Percentiles rank a stretch among this genome's conserved stretches.
Evolutionary conservation across 1,140 invertebrate species (phyloP).

Genomic region (Xylocopa sonorina): DNA sequence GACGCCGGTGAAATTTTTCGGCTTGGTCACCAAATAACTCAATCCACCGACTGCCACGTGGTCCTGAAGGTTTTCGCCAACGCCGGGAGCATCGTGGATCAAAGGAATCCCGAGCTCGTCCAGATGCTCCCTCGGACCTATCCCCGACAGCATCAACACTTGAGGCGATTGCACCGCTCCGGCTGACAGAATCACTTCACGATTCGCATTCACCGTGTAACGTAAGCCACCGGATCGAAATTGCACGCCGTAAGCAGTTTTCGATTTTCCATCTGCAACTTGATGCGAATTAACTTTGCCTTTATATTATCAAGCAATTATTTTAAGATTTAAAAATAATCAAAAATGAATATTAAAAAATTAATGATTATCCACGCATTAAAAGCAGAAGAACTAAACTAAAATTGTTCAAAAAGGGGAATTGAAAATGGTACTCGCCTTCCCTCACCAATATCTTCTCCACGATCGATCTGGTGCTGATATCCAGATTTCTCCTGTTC

Average conservation of each 20-base stretch:
- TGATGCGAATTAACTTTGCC: too few relatives aligned
- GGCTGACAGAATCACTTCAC: conserved; percentile 88
- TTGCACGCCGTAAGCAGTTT: conserved; percentile 84
- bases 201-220: conserved; percentile 82
- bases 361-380: background rate
- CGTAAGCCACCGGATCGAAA: conserved; percentile 83
- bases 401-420: too few relatives aligned
- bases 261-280: conserved; percentile 67
- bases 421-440: background rate
- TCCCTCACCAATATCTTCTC: conserved; percentile 86
- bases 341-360: too few relatives aligned
- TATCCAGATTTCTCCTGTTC: conserved; percentile 88
- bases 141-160: conserved; percentile 90
- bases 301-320: too few relatives aligned
- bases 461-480: conserved; percentile 84
- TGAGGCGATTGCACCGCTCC: conserved; percentile 89
- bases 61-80: conserved; percentile 91
- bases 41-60: conserved; percentile 87
- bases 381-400: too few relatives aligned
- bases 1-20: conserved; percentile 76
- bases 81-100: conserved; percentile 85
- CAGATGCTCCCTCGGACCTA: conserved; percentile 86
- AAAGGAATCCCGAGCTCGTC: conserved; percentile 82
- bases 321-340: too few relatives aligned
- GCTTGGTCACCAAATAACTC: conserved; percentile 83